Evolutionary conservation across 2,888 invertebrate genomes (phyloP).

Genomic region (Chromoteleia sp.): DNA sequence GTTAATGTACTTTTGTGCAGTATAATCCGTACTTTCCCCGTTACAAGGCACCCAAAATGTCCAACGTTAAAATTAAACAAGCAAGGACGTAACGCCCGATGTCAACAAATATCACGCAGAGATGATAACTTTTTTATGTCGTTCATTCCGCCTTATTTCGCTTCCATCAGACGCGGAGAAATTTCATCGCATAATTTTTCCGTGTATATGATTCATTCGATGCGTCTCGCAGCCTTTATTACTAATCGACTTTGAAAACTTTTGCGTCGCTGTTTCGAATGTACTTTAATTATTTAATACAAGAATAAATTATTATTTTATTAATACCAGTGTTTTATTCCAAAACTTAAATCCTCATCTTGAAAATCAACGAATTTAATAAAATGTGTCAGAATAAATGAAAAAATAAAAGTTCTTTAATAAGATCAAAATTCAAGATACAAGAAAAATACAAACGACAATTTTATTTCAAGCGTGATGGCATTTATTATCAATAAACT

Average conservation of each 20-base stretch:
- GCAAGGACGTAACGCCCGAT: not conserved
- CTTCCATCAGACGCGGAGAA: not conserved
- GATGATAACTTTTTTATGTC: constrained; percentile 20
- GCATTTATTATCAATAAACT: constrained; percentile 85
- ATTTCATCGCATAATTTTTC: constrained; percentile 17
- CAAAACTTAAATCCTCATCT: constrained; percentile 8
- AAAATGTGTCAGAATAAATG: constrained; percentile 23
- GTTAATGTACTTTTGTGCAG: constrained; percentile 24
- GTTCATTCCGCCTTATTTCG: constrained; percentile 20
- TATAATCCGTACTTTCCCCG: constrained; percentile 29
- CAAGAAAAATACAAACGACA: constrained; percentile 70
- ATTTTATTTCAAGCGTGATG: constrained; percentile 84
- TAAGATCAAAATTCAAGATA: constrained; percentile 42
- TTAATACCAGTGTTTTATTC: constrained; percentile 12
- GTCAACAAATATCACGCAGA: constrained; percentile 19
- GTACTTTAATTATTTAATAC: too few relatives aligned
- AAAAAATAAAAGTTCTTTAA: constrained; percentile 45
- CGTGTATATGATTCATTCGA: not conserved
- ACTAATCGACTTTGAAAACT: too few relatives aligned
- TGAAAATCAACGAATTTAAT: constrained; percentile 6
- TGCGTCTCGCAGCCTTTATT: constrained; percentile 1
- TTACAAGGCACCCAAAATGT: constrained; percentile 33
- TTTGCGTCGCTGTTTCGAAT: too few relatives aligned
- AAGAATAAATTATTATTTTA: constrained; percentile 62
- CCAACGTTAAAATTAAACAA: constrained; percentile 43